phyloP scores from a whole-genome alignment of 2,797 vertebrate genomes.

The Pteronotus mesoamericanus region DNA sequence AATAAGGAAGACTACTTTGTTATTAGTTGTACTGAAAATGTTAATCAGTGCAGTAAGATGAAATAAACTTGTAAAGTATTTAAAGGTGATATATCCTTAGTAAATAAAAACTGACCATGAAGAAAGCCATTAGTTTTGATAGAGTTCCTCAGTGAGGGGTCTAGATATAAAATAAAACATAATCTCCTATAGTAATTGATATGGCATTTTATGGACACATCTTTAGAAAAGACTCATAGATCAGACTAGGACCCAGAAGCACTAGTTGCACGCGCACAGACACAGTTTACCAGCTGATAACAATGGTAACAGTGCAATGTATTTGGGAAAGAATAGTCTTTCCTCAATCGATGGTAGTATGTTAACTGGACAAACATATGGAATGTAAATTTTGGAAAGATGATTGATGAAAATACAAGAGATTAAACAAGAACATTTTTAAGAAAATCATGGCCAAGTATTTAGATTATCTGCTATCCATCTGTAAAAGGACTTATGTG shows the following conservation, averaged over 20 bases:
- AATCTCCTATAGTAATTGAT: not conserved
- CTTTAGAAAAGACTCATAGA: not conserved
- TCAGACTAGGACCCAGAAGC: not conserved
- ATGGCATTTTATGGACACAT: not conserved
- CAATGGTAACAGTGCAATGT: not conserved
- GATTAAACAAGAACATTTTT: not conserved
- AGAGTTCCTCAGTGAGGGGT: not conserved
- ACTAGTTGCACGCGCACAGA: not conserved
- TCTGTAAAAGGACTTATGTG: not conserved
- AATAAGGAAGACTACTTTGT: not conserved
- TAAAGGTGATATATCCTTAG: not conserved
- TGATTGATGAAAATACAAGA: not conserved
- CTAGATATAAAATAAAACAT: not conserved
- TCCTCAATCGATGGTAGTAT: not conserved
- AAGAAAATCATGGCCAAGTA: not conserved
- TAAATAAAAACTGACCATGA: not conserved
- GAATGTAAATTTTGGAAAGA: not conserved
- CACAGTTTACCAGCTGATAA: not conserved
- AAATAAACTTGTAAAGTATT: not conserved
- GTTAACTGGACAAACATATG: not conserved
- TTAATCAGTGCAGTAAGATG: not conserved
- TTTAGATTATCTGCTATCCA: not conserved
- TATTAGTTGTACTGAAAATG: not conserved
- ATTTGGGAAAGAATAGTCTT: not conserved
- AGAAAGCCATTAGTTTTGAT: not conserved